Conservation (phyloP, 2,888 invertebrate species). For the Eupithecia inturbata region DNA sequence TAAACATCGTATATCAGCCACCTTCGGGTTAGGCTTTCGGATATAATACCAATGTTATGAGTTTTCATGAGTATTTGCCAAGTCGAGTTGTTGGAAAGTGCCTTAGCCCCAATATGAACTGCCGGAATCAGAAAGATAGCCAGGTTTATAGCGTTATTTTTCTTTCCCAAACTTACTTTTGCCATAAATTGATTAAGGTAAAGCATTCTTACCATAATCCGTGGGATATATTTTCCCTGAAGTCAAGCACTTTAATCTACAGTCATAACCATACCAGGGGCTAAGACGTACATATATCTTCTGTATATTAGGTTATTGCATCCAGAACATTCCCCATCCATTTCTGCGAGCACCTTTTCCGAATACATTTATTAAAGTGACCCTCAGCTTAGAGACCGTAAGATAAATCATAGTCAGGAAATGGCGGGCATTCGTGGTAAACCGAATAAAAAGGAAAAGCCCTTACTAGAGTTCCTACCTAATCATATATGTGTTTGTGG, state of each 20-base stretch:
- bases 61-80: constrained; percentile 46
- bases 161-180: constrained; percentile 32
- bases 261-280: constrained; percentile 47
- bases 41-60: constrained; percentile 56
- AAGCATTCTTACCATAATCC: constrained; percentile 20
- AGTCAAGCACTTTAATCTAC: constrained; percentile 38
- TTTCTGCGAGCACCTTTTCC: constrained; percentile 74
- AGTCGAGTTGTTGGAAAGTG: constrained; percentile 31
- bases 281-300: constrained; percentile 60
- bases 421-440: constrained; percentile 71
- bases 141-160: constrained; percentile 33
- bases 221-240: constrained; percentile 37
- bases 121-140: constrained; percentile 23
- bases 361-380: constrained; percentile 83
- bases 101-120: constrained; percentile 27
- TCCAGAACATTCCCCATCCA: constrained; percentile 72
- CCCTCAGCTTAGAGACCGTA: constrained; percentile 76
- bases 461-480: constrained; percentile 55
- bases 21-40: constrained; percentile 50
- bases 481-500: constrained; percentile 46
- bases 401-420: constrained; percentile 83
- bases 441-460: constrained; percentile 72
- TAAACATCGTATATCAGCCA: constrained; percentile 60
- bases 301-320: constrained; percentile 74
- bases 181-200: constrained; percentile 29